Evolutionary conservation across 2,113 vertebrate genomes (phyloP).

Genomic region (Apodemus speciosus): DNA sequence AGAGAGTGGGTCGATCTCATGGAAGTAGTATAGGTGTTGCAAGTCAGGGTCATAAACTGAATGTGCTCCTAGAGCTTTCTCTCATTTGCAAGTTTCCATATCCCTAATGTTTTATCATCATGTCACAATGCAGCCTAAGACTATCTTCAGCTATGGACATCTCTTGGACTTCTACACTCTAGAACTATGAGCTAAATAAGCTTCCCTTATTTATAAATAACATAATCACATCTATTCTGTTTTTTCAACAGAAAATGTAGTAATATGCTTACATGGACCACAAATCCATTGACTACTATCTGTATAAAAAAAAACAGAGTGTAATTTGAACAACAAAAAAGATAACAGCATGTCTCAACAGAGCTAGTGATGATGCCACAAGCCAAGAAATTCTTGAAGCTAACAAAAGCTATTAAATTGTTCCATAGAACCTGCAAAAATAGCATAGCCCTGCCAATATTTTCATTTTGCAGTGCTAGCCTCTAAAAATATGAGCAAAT

Average conservation of each 20-base stretch:
- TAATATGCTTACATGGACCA: background rate
- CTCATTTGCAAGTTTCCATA: background rate
- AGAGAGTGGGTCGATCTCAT: background rate
- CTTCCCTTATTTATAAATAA: background rate
- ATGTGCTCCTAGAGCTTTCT: background rate
- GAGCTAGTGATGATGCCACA: background rate
- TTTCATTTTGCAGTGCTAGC: background rate
- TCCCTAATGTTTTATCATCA: background rate
- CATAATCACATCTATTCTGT: background rate
- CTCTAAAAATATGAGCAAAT: background rate
- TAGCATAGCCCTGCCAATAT: background rate
- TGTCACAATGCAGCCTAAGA: background rate
- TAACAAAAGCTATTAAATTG: background rate
- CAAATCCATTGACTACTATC: background rate
- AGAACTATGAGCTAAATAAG: background rate
- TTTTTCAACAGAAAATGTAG: background rate
- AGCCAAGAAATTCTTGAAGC: background rate
- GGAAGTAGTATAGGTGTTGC: background rate
- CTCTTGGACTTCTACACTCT: background rate
- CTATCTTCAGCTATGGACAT: background rate
- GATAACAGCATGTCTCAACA: background rate
- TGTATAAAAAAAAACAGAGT: background rate
- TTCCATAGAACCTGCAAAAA: background rate
- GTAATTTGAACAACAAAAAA: background rate
- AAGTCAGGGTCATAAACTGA: background rate